Evolutionary conservation across 2,888 invertebrate genomes (phyloP), one percentile per base, ranked within the genome.

Genomic region (Lypha dubia): DNA sequence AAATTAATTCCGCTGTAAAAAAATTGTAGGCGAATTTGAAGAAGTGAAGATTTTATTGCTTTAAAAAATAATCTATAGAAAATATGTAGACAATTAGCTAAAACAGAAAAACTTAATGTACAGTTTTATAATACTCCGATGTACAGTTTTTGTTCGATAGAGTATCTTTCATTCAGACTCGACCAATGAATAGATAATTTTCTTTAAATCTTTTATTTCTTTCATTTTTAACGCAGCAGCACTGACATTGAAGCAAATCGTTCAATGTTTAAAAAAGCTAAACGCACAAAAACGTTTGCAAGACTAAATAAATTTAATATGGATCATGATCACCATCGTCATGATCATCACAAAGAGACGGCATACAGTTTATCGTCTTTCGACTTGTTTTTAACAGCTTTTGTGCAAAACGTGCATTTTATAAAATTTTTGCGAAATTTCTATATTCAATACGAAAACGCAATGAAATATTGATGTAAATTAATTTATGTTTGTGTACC

Each of bases 291-390:
- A 32, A 62, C 51, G 17, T 70, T 63, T 24, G 22, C 9, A 32
- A 79, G 35, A 53, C 53, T 56, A 44, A 17, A 70, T 62, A 44
- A 22, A 62, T 70, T 17, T 24, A 62, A 83, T 83, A 70, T 79
- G 41, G 79, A 83, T 65, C 75, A 83, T 67, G 58, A 67, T 79
- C 63, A 38, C 63, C 62, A 44, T 44, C 22, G 38, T 32, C 44
- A 46, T 17, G 62, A 28, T 49, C 11, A 32, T 8, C 38, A 24
- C 8, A 20, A 79, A 9, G 3, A 28, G n/a, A 28, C 28, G 5
- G 28, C 28, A 28, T 4, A 38, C 6, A 58, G 51, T 63, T 76
- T 68, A 75, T 68, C n/a, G n/a, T n/a, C 32, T 56, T 44, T 71
- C 65, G 65, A 51, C 63, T 60, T 32, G 68, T 58, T 83, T 79